Percentiles rank a stretch among this genome's conserved stretches.
Evolutionary conservation across 1,140 invertebrate genomes (phyloP).

Genomic region (Babylonia areolata): DNA sequence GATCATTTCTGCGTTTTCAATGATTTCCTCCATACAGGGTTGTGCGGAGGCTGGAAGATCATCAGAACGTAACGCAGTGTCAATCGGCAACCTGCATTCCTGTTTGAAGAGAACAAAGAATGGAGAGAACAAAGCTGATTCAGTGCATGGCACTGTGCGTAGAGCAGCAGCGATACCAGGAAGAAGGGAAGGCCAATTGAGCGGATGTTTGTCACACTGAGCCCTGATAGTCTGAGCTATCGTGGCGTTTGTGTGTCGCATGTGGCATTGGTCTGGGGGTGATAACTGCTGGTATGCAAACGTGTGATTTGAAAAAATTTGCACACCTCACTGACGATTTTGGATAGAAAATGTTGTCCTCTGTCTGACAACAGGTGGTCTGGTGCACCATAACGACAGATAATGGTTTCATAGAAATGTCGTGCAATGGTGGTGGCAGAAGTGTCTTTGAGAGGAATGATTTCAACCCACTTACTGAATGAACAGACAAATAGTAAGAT

Average conservation of each 20-base stretch:
- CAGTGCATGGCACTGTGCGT: not conserved
- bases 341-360: slow-evolving; percentile 22
- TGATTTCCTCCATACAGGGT: not conserved
- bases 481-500: not conserved
- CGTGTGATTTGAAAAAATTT: slow-evolving; percentile 11
- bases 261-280: not conserved
- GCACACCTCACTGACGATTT: not conserved
- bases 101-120: slow-evolving; percentile 13
- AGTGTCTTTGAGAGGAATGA: not conserved
- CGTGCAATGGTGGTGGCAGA: not conserved
- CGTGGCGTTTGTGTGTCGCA: not conserved
- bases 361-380: not conserved
- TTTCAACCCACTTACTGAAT: slow-evolving; percentile 15
- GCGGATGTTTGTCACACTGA: not conserved
- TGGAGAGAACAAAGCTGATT: not conserved
- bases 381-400: slow-evolving; percentile 10
- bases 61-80: not conserved
- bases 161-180: not conserved
- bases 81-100: not conserved
- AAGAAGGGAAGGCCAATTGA: not conserved
- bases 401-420: not conserved
- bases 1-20: not conserved
- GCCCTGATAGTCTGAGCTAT: not conserved
- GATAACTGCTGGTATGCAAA: slow-evolving; percentile 7
- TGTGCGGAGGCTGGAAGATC: not conserved